Evolutionary conservation across 2,888 invertebrate species (phyloP).

Genomic region (Drosophila birchii): DNA sequence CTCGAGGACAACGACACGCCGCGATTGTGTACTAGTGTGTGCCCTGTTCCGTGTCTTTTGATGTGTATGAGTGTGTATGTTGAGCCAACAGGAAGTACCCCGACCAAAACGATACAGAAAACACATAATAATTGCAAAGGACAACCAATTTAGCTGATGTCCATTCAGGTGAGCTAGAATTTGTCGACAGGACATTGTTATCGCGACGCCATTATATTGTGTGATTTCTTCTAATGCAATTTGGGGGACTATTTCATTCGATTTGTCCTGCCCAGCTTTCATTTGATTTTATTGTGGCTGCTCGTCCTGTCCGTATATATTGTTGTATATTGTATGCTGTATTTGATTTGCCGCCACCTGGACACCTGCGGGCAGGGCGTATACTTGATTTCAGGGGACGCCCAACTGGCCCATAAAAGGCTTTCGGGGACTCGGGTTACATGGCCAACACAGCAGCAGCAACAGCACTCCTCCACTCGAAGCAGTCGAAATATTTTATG

Average conservation of each 20-base stretch:
- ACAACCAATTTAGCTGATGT: constrained; percentile 67
- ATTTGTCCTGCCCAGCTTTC: constrained; percentile 61
- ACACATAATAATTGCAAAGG: constrained; percentile 70
- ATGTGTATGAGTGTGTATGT: constrained; percentile 13
- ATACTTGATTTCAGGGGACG: constrained; percentile 18
- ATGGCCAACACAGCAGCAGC: background rate
- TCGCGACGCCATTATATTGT: constrained; percentile 63
- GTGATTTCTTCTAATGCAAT: constrained; percentile 62
- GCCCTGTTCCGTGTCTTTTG: background rate
- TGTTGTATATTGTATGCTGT: constrained; percentile 9
- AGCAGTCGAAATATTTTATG: constrained; percentile 63
- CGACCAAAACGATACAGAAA: constrained; percentile 47
- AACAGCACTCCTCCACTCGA: constrained; percentile 56
- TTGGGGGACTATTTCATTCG: constrained; percentile 67
- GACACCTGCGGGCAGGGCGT: constrained; percentile 35
- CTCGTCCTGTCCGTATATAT: constrained; percentile 13
- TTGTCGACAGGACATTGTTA: constrained; percentile 65
- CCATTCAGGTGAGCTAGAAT: constrained; percentile 69
- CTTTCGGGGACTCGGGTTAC: constrained; percentile 53
- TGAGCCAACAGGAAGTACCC: constrained; percentile 49
- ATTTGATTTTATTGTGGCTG: constrained; percentile 66
- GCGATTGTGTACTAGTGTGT: constrained; percentile 28
- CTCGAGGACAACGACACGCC: constrained; percentile 64
- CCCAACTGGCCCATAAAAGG: constrained; percentile 44
- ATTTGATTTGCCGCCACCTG: constrained; percentile 37